Conservation (phyloP, 2,113 vertebrate genomes). For the Zootoca vivipara region DNA sequence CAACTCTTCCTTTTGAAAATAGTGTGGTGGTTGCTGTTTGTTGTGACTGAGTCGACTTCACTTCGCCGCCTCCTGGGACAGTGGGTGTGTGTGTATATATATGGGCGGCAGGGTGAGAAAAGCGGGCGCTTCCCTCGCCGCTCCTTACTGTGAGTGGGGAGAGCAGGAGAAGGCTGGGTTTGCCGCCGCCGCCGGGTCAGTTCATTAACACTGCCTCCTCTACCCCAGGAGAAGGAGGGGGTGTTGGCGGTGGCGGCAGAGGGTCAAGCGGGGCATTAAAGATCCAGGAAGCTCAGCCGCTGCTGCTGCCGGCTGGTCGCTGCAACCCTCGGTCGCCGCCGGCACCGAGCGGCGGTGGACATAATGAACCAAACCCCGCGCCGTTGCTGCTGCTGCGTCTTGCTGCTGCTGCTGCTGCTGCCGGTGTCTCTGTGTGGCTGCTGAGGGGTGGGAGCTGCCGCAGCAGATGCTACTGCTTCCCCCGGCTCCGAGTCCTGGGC, state of each 20-base stretch:
- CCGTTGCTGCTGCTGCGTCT: neutral
- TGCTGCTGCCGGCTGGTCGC: neutral
- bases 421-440: neutral
- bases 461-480: neutral
- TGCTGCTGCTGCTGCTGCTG: neutral
- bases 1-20: neutral
- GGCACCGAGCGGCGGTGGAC: slow-evolving; percentile 4
- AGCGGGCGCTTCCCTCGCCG: neutral
- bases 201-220: neutral
- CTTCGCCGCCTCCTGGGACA: neutral
- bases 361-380: slow-evolving; percentile 22
- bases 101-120: neutral
- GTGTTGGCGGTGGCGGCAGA: neutral
- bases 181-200: neutral
- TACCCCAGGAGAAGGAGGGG: neutral
- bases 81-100: neutral
- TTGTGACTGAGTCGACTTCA: neutral
- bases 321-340: neutral
- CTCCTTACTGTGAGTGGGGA: neutral
- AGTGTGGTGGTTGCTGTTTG: too few species aligned
- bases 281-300: neutral
- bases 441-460: neutral
- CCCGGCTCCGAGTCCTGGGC: neutral
- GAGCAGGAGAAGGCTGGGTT: neutral
- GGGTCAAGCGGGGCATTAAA: neutral